Evolutionary conservation across 2,113 vertebrate genomes (phyloP).

Genomic region (Leucopternis melanops): DNA sequence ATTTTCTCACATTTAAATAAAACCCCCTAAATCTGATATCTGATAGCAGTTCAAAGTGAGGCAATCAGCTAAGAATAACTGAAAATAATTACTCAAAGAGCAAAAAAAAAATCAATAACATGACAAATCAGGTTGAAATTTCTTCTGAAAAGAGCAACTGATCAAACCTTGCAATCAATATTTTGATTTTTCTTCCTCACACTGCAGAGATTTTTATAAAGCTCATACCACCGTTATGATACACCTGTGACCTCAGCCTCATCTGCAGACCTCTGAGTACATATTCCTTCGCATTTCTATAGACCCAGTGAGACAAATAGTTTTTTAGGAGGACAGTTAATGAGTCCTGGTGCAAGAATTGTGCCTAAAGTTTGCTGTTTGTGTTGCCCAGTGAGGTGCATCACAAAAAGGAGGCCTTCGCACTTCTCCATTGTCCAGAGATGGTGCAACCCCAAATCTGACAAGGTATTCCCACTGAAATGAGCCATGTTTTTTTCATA

Average conservation of each 20-base stretch:
- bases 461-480: background rate
- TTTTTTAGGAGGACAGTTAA: background rate
- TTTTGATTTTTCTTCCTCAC: background rate
- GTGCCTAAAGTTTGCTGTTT: background rate
- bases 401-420: background rate
- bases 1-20: conserved; percentile 48
- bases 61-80: conserved; percentile 44
- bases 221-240: background rate
- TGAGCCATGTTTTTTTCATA: background rate
- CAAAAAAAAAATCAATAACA: background rate
- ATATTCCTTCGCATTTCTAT: background rate
- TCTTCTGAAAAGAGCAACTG: conserved; percentile 27
- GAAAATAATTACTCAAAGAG: conserved; percentile 28
- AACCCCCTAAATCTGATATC: background rate
- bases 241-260: background rate
- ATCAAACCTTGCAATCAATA: conserved; percentile 21
- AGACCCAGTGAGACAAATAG: background rate
- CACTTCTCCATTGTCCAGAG: background rate
- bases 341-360: background rate
- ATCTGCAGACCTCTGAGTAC: background rate
- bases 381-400: background rate
- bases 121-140: conserved; percentile 28
- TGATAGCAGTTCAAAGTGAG: conserved; percentile 42
- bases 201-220: background rate
- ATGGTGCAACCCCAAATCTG: background rate